These are phyloP conservation scores for Clunio marinus DNA, from an alignment of 2,888 invertebrate genomes.

Conservation along the genomic window DNA sequence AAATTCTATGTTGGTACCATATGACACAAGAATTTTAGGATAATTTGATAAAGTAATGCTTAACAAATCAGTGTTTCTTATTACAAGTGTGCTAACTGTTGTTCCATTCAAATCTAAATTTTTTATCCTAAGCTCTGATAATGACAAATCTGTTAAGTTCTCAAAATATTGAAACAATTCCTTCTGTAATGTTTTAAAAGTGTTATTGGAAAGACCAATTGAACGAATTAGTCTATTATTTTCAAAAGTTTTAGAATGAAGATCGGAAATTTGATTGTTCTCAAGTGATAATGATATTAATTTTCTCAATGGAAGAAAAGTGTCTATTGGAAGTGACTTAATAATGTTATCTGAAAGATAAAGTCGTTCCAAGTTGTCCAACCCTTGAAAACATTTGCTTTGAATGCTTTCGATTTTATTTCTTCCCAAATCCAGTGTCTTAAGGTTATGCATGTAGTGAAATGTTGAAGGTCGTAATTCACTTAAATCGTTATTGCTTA, in stretches of 20 bases:
- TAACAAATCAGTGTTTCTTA: slow-evolving; percentile 21
- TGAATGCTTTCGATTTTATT: slow-evolving; percentile 14
- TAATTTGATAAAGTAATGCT: slow-evolving; percentile 15
- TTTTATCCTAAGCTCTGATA: slow-evolving; percentile 12
- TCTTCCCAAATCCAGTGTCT: slow-evolving; percentile 20
- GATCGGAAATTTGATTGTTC: slow-evolving; percentile 9
- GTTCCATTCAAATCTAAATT: slow-evolving; percentile 18
- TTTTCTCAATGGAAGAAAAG: slow-evolving; percentile 2
- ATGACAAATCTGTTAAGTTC: slow-evolving; percentile 18
- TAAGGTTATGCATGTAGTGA: neutral
- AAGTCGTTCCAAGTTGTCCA: slow-evolving; percentile 8
- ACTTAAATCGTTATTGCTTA: slow-evolving; percentile 12
- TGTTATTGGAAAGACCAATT: slow-evolving; percentile 24
- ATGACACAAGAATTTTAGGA: slow-evolving; percentile 28
- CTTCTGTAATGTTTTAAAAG: slow-evolving; percentile 16
- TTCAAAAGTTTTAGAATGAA: slow-evolving; percentile 10
- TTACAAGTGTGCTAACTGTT: neutral
- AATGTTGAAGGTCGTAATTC: neutral
- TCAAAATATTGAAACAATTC: slow-evolving; percentile 24
- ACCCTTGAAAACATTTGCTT: neutral
- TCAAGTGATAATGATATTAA: neutral
- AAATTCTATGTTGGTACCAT: slow-evolving; percentile 24
- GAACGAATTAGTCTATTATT: neutral
- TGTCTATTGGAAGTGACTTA: neutral
- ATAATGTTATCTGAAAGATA: slow-evolving; percentile 17